phyloP scores from a whole-genome alignment of 2,888 invertebrate genomes.

The Drosophila putrida region DNA sequence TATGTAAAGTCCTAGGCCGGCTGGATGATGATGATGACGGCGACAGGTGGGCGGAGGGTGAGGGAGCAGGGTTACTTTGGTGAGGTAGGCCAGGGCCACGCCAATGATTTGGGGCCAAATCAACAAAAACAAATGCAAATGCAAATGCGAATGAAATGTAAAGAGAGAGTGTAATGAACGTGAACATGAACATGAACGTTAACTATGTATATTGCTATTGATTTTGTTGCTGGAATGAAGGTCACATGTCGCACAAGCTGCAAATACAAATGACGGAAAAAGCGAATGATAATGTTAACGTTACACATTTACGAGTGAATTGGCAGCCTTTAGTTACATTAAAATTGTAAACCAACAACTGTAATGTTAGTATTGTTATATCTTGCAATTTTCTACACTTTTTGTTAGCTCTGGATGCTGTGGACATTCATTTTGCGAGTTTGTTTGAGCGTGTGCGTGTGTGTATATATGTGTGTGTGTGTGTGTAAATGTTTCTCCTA shows the following conservation, averaged over 20 bases:
- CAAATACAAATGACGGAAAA: constrained; percentile 46
- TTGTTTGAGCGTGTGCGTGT: constrained; percentile 11
- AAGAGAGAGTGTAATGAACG: constrained; percentile 30
- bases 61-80: constrained; percentile 21
- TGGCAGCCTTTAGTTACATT: neutral
- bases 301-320: constrained; percentile 42
- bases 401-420: constrained; percentile 26
- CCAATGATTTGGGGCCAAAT: constrained; percentile 24
- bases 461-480: constrained; percentile 16
- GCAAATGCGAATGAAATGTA: constrained; percentile 41
- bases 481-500: constrained; percentile 11
- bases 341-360: constrained; percentile 13
- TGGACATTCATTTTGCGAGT: constrained; percentile 27
- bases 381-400: constrained; percentile 20
- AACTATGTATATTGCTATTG: constrained; percentile 75
- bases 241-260: constrained; percentile 71
- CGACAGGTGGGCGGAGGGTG: constrained; percentile 51
- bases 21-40: constrained; percentile 14
- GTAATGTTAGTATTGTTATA: constrained; percentile 38
- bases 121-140: constrained; percentile 40
- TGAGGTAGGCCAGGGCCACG: constrained; percentile 57
- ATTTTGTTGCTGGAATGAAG: constrained; percentile 82
- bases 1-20: constrained; percentile 40
- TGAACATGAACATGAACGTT: constrained; percentile 44
- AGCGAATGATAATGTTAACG: constrained; percentile 59